These are phyloP conservation scores for Pristis pectinata DNA, from an alignment of 2,797 vertebrate species.

Conservation along the genomic window DNA sequence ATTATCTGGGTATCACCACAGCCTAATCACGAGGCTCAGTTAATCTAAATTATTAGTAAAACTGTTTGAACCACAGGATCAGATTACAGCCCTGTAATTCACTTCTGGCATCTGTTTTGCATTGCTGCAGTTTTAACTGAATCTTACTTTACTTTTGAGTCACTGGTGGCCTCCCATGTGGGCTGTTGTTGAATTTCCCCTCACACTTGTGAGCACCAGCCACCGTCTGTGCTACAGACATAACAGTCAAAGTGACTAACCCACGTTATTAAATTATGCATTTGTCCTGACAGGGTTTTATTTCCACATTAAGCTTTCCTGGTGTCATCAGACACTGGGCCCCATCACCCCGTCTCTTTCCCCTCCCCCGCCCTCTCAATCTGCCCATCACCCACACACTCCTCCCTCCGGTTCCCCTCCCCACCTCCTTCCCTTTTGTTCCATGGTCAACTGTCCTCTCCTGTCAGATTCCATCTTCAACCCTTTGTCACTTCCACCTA, in stretches of 20 bases:
- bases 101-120: background rate
- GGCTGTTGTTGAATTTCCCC: background rate
- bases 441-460: too few relatives aligned
- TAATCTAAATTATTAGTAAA: background rate
- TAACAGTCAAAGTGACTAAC: background rate
- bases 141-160: background rate
- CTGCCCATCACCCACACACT: too few relatives aligned
- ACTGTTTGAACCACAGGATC: background rate
- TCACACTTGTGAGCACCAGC: background rate
- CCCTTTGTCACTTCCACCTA: too few relatives aligned
- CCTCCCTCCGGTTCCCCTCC: too few relatives aligned
- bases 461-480: too few relatives aligned
- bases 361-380: too few relatives aligned
- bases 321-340: background rate
- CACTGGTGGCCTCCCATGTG: background rate
- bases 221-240: background rate
- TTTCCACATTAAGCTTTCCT: background rate
- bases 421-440: too few relatives aligned
- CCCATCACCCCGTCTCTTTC: too few relatives aligned
- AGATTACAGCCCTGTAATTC: background rate
- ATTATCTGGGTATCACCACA: background rate
- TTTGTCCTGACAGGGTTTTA: background rate
- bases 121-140: background rate
- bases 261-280: background rate
- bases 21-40: background rate